Evolutionary conservation across 2,888 invertebrate genomes (phyloP), one percentile per base, ranked within the genome.

Genomic region (Watsonalla cultraria): DNA sequence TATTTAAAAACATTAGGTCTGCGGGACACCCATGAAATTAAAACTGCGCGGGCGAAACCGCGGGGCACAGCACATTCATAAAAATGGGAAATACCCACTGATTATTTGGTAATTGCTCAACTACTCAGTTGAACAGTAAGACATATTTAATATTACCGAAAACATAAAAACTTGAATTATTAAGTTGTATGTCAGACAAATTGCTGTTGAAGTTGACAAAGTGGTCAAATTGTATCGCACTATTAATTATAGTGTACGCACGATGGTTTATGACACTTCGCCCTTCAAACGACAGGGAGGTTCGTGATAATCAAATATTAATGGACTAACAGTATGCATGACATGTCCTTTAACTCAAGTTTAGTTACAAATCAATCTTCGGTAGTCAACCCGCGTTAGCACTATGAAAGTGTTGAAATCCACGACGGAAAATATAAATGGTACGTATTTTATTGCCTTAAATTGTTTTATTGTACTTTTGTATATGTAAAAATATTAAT

Each of bases 281-380:
- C 60, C 46, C 34, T 24, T 24, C 35, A 49, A 45, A 47, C 51
- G 6, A 52, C 59, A 54, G 56, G 50, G 51, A 45, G 24, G 24
- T 57, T 62, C 59, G 59, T 11, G 5, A 6, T 58, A 24, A 61
- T 73, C 59, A 70, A 72, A 67, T 71, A 73, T 75, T 75, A 63
- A 72, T 59, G 52, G 35, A 14, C 45, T 58, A 61, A 55, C 13
- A 37, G n/a, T 37, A 48, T 37, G 6, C 13, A 51, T 45, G 50
- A 48, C 35, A 11, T 24, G 47, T 14, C 7, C 9, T n/a, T 45
- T 11, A 51, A 50, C 51, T 46, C 15, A 14, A 55, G 46, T 57
- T 60, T 39, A 46, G 56, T 53, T 47, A 45, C 47, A 47, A 33
- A 47, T 54, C 45, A 55, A 33, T 50, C 52, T 47, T 45, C 11